A percentile compares a stretch with the other conserved stretches of the same genome.
These are phyloP conservation scores for Agrenia bidenticulata DNA, from an alignment of 2,888 invertebrate genomes.

Conservation along the genomic window DNA sequence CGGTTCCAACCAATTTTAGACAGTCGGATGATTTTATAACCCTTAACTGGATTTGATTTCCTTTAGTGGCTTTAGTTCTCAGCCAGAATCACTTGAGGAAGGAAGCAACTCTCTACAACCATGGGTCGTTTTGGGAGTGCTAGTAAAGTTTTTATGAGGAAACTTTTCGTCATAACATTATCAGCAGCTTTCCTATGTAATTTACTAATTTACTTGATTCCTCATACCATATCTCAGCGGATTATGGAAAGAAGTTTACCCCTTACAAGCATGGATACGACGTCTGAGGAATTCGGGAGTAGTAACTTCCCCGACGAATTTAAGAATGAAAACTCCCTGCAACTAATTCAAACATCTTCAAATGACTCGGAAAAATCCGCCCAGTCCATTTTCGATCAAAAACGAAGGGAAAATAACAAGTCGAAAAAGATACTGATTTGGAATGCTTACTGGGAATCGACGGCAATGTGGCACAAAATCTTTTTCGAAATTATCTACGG, in stretches of 20 bases:
- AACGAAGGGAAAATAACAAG: background rate
- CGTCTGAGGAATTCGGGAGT: background rate
- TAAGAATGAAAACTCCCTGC: constrained; percentile 3
- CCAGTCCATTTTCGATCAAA: background rate
- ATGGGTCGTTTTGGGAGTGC: background rate
- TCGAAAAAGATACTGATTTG: constrained; percentile 50
- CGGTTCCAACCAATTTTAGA: background rate
- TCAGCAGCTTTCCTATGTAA: background rate
- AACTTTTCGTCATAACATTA: background rate
- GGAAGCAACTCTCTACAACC: background rate
- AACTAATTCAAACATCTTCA: background rate
- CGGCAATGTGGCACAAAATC: constrained; percentile 50
- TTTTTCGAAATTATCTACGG: constrained; percentile 46
- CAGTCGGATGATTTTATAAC: constrained; percentile 1
- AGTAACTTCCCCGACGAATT: constrained; percentile 10
- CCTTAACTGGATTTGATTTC: background rate
- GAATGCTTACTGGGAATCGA: constrained; percentile 51
- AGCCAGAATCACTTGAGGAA: background rate
- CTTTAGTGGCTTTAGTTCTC: background rate
- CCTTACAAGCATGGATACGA: background rate
- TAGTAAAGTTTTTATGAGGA: constrained; percentile 3
- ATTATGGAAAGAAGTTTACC: background rate
- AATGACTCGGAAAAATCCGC: background rate
- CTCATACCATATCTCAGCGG: background rate
- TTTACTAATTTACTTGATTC: constrained; percentile 3